Evolutionary conservation across 2,888 invertebrate genomes (phyloP).

Genomic region (Neria commutata): DNA sequence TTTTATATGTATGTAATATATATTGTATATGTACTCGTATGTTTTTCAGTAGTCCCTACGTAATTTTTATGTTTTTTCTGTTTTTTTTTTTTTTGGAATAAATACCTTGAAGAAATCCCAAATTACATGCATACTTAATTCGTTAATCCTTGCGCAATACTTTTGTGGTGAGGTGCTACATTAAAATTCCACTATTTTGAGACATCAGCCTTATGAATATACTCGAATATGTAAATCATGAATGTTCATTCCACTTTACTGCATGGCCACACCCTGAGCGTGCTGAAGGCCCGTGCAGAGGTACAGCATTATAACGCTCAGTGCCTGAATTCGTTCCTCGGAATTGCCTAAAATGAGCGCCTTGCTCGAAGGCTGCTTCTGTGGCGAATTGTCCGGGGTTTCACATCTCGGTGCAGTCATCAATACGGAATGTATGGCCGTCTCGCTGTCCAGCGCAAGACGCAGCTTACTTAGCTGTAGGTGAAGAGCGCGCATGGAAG

Average conservation of each 20-base stretch:
- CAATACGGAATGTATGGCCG: slow-evolving; percentile 64
- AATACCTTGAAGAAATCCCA: no score
- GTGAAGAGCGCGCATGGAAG: background rate
- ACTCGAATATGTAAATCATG: background rate
- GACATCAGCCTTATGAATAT: background rate
- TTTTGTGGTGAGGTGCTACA: slow-evolving; percentile 9
- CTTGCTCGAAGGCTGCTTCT: slow-evolving; percentile 31
- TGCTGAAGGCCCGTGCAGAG: slow-evolving; percentile 90
- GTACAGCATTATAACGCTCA: slow-evolving; percentile 92
- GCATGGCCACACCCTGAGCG: slow-evolving; percentile 57
- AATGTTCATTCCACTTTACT: slow-evolving; percentile 33
- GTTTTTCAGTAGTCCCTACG: no score
- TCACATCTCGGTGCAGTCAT: slow-evolving; percentile 41
- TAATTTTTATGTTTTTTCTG: no score
- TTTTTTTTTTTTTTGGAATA: no score
- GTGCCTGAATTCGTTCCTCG: slow-evolving; percentile 86
- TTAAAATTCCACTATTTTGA: slow-evolving; percentile 20
- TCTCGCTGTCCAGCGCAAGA: slow-evolving; percentile 75
- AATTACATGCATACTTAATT: no score
- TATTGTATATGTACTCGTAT: no score
- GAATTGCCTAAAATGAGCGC: slow-evolving; percentile 68
- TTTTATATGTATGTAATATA: no score
- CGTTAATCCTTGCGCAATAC: no score
- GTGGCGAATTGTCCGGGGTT: background rate
- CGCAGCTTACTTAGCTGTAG: slow-evolving; percentile 76